Conservation (phyloP, 2,797 vertebrate species). For the Poeciliopsis infans region DNA sequence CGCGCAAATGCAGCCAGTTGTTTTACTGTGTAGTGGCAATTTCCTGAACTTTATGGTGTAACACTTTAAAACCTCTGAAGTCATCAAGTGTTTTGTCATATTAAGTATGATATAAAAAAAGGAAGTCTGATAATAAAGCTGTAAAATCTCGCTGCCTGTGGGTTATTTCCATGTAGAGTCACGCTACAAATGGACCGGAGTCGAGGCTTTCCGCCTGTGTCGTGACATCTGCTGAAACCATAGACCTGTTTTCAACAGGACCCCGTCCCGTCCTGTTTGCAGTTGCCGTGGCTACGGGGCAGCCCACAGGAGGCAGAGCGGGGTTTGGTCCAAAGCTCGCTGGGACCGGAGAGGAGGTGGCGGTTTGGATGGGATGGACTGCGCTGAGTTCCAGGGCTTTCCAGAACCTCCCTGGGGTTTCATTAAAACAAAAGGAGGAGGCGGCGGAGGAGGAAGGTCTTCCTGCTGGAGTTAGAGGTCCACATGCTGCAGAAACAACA, state of each 20-base stretch:
- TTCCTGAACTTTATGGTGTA: constrained; percentile 63
- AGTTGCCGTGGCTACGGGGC: constrained; percentile 56
- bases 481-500: constrained; percentile 3
- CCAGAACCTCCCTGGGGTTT: constrained; percentile 88
- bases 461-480: constrained; percentile 83
- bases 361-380: constrained; percentile 89
- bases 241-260: constrained; percentile 55
- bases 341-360: constrained; percentile 74
- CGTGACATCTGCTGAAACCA: constrained; percentile 75
- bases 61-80: constrained; percentile 54
- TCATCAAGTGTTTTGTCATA: constrained; percentile 29
- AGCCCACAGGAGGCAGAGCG: constrained; percentile 57
- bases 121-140: constrained; percentile 34
- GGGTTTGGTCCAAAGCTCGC: constrained; percentile 65
- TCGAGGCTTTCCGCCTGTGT: constrained; percentile 34
- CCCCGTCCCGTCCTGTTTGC: constrained; percentile 68
- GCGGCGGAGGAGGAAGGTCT: constrained; percentile 79
- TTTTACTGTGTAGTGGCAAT: constrained; percentile 41
- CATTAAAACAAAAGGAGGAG: constrained; percentile 85
- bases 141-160: constrained; percentile 46
- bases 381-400: constrained; percentile 90
- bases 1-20: constrained; percentile 80
- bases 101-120: constrained; percentile 36
- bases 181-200: constrained; percentile 50
- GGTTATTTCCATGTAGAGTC: constrained; percentile 52